Evolutionary conservation across 2,888 invertebrate species (phyloP).

Genomic region (Yponomeuta cagnagella): DNA sequence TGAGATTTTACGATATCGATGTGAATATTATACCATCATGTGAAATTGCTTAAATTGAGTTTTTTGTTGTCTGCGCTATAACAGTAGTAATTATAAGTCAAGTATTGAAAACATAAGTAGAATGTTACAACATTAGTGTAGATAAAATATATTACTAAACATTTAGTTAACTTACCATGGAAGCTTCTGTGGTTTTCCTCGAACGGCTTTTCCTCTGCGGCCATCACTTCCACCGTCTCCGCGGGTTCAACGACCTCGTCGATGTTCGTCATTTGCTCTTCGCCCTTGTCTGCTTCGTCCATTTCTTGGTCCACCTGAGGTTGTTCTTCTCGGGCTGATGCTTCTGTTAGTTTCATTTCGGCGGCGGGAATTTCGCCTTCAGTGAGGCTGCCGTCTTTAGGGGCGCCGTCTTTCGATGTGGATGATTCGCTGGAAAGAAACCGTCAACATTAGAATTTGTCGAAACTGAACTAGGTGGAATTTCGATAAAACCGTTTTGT

Average conservation of each 20-base stretch:
- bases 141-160: no score
- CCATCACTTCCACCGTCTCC: conserved; percentile 24
- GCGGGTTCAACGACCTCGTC: conserved; percentile 29
- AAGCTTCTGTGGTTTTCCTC: background rate
- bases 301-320: conserved; percentile 5
- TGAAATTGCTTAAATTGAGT: no score
- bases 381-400: conserved; percentile 31
- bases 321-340: conserved; percentile 19
- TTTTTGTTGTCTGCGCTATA: no score
- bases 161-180: background rate
- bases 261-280: conserved; percentile 25
- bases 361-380: background rate
- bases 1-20: no score
- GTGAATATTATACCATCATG: no score
- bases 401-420: conserved; percentile 44
- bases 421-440: conserved; percentile 35
- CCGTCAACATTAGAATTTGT: background rate
- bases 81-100: no score
- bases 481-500: no score
- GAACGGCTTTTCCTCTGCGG: conserved; percentile 17
- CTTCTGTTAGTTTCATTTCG: conserved; percentile 13
- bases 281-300: conserved; percentile 21
- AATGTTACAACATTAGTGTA: no score
- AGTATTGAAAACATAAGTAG: no score
- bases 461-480: no score